A percentile compares a stretch with the other conserved stretches of the same genome.
phyloP scores from a whole-genome alignment of 2,797 vertebrate genomes.

The Calcarius lapponicus region DNA sequence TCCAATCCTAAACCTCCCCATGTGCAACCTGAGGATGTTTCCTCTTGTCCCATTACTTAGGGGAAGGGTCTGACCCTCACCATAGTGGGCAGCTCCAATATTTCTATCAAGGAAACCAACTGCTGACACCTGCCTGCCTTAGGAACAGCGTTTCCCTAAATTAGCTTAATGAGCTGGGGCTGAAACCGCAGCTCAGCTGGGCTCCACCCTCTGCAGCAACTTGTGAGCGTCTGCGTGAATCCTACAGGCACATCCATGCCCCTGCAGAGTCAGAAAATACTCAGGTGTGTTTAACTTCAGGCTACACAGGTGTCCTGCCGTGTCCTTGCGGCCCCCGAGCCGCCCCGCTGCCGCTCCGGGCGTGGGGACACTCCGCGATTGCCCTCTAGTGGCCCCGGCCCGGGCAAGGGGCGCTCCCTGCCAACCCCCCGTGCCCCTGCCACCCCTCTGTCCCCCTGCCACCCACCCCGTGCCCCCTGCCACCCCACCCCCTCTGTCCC shows the following conservation, averaged over 20 bases:
- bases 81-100: fast-evolving
- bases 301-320: fast-evolving
- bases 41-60: too few species aligned
- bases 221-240: fast-evolving
- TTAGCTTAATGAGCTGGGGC: background rate
- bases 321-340: background rate
- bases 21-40: background rate
- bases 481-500: too few species aligned
- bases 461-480: too few species aligned
- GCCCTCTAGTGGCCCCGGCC: conserved; percentile 46
- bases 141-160: background rate
- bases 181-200: background rate
- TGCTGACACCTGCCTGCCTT: background rate
- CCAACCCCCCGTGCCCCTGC: too few species aligned
- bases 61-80: background rate
- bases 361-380: conserved; percentile 10
- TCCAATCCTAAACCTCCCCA: background rate
- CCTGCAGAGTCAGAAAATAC: fast-evolving
- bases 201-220: fast-evolving
- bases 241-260: background rate
- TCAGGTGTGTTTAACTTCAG: fast-evolving
- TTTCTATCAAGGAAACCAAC: background rate
- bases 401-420: background rate
- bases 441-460: too few species aligned
- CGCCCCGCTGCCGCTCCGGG: fast-evolving